Evolutionary conservation across 2,113 vertebrate genomes (phyloP), one percentile per base, ranked within the genome.

Genomic region (Hyla sarda): DNA sequence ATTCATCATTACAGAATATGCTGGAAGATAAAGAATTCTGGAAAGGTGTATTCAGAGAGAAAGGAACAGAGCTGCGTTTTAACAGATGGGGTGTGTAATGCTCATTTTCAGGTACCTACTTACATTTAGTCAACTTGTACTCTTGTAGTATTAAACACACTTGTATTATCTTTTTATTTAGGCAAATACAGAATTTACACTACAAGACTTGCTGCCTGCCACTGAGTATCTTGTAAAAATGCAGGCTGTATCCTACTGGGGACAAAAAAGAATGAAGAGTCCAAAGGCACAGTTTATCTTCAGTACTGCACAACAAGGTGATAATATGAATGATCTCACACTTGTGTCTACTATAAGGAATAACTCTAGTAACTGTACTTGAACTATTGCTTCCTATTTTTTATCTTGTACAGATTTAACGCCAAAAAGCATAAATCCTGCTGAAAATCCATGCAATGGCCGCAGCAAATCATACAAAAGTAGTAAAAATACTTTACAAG

Each of bases 1-100:
- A 62, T 80, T 62, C 54, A 80, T 60, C 34, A 80, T 25, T 80
- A 80, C 77, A 60, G 77, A 62, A 62, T 80, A 80, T 80, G 54
- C 11, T 80, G 77, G 77, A 80, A n/a, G 12, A 45, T 34, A 62
- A 80, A n/a, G 32, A 17, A 13, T 41, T 17, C 34, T 45, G 32
- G 34, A 62, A 14, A 80, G 21, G 21, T 45, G 34, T 5, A 32
- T 3, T 8, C 21, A 17, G 11, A 60, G 5, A 58, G 34, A 12
- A 80, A 41, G 34, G 58, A 2, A 23, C 30, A 80, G 32, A 62
- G 34, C 3, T 80, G 77, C 30, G 37, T 56, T 56, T 25, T 62
- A 25, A 45, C 23, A 60, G 54, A 79, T 60, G 77, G 77, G 77
- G 77, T 80, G 17, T 41, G 77, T 60, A 60, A 17, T 14, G 12